Base-by-base conservation (phyloP, 2,888 invertebrate genomes). In the Adelognathus sp. region DNA sequence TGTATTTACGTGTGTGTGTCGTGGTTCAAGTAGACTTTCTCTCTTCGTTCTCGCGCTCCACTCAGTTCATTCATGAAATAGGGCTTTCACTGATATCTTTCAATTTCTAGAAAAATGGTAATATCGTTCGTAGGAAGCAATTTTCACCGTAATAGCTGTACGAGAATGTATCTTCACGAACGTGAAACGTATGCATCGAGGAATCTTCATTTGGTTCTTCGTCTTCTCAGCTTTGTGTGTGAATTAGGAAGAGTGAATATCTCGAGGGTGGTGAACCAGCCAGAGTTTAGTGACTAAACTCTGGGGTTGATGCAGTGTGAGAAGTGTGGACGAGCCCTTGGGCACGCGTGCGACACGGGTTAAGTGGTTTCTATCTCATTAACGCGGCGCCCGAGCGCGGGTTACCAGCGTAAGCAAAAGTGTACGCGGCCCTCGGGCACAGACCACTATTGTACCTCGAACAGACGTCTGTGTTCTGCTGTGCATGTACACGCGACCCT, bases 331-430 rank as follows among this genome's bases (percentile, higher is more conserved):
- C 76, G 79, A 76, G 82, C 83, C 81, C 88, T 89, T 88, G 83
- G 85, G 86, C 88, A 89, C 87, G 88, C 85, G 85, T 88, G 83
- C 80, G 76, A 82, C 81, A 81, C 69, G 72, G 83, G 84, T 87
- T 88, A 87, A 89, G 88, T 89, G 85, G 84, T 84, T 87, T 88
- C 88, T 85, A 87, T 87, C 88, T 89, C 86, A 89, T 89, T 87
- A 89, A 70, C 72, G 81, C 54, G 79, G 81, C 46, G 83, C 76
- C 52, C 80, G 73, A 72, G 77, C 66, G 67, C 24, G 66, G 58
- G 78, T 80, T 63, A 72, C 77, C 54, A 69, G 52, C 64, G 60
- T 81, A 82, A 83, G 79, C 78, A 82, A 82, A 77, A 82, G 56
- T 71, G 31, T 75, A 54, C 52, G 33, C 71, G 27, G 24, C 60